Evolutionary conservation across 2,888 invertebrate genomes (phyloP), one percentile per base, ranked within the genome.

Genomic region (Frankliniella intonsa): DNA sequence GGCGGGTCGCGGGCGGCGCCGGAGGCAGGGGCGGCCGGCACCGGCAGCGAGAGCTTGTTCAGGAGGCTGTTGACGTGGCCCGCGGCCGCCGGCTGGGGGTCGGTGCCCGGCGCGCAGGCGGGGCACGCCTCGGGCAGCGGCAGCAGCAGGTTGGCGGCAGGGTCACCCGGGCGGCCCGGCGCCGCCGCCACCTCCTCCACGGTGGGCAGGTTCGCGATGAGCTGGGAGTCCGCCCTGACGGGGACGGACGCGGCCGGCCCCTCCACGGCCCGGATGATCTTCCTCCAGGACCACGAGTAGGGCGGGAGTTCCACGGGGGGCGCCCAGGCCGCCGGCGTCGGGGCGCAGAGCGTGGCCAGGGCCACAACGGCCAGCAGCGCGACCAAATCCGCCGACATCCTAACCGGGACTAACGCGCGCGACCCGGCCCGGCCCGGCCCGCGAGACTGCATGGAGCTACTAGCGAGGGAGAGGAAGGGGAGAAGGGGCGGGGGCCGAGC

Each of bases 251-350:
- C 38, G 38, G 38, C 55, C 55, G 22, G 9, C n/a, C 69, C 22
- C 69, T 76, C 69, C 25, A 76, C 69, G 69, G n/a, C 22, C 25
- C 25, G 22, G 69, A 76, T 76, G 69, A 76, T 76, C 69, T 25
- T 76, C 22, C 22, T 12, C 22, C 25, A 76, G 69, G 69, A 76
- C 69, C 69, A 76, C 12, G 14, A 25, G 69, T 22, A 76, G 22
- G 69, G 69, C 69, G 25, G 25, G 10, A 8, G 25, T 0, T 25
- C 22, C 3, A 0, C 69, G 22, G 69, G 22, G 62, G 14, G 19
- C 19, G 62, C 69, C 11, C 69, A 25, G 69, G 22, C 25, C 9
- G 22, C 69, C 25, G 69, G 25, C 69, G 22, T 5, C 38, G 25
- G 69, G 22, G 25, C 69, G 25, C 22, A 12, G 11, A 1, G 3